Evolutionary conservation across 2,113 vertebrate species (phyloP).

Genomic region (Leptosomus discolor): DNA sequence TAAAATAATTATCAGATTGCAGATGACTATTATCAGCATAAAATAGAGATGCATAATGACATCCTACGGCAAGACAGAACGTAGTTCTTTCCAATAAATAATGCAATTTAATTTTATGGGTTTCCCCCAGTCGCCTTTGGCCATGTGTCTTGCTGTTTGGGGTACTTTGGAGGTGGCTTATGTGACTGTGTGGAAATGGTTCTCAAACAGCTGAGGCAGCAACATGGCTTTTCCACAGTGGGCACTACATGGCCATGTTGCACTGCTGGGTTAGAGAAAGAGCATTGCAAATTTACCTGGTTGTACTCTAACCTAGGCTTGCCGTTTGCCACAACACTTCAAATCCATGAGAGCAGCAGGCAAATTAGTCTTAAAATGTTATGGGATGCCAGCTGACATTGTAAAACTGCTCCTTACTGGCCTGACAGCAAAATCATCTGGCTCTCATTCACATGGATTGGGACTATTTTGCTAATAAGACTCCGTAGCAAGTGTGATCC

Average conservation of each 20-base stretch:
- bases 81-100: constrained; percentile 41
- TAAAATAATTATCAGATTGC: constrained; percentile 37
- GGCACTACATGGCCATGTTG: not conserved
- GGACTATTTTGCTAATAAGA: not conserved
- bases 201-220: not conserved
- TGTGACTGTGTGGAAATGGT: not conserved
- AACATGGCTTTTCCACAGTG: not conserved
- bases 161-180: not conserved
- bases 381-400: not conserved
- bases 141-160: not conserved
- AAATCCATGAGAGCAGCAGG: not conserved
- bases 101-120: constrained; percentile 61
- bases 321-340: not conserved
- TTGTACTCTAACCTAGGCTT: not conserved
- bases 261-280: not conserved
- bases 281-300: not conserved
- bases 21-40: not conserved
- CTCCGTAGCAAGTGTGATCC: not conserved
- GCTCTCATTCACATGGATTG: not conserved
- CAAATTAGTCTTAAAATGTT: not conserved
- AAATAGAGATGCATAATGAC: constrained; percentile 48
- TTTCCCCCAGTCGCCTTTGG: not conserved
- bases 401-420: not conserved
- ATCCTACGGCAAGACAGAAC: constrained; percentile 52
- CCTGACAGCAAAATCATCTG: not conserved